Evolutionary conservation across 2,797 vertebrate genomes (phyloP).

Genomic region (Rhinoraja longicauda): DNA sequence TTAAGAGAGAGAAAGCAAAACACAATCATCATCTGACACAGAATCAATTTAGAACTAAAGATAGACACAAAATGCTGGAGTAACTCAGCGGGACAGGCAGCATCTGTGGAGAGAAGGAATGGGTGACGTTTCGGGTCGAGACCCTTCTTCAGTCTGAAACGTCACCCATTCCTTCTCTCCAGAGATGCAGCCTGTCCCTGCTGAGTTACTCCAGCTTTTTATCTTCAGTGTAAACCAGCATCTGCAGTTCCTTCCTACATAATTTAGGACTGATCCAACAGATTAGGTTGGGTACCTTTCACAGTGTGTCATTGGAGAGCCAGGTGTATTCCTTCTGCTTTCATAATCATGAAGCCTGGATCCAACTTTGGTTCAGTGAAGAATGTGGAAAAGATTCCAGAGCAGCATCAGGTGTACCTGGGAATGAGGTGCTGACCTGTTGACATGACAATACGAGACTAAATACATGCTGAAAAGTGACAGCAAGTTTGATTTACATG

Average conservation of each 20-base stretch:
- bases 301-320: not conserved
- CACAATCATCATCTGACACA: not conserved
- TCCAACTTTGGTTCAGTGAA: not conserved
- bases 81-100: too few species aligned
- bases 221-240: too few species aligned
- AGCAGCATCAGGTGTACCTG: not conserved
- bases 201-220: too few species aligned
- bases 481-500: not conserved
- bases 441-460: not conserved
- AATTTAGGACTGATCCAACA: not conserved
- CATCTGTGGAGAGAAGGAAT: too few species aligned
- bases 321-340: not conserved
- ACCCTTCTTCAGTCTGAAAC: too few species aligned
- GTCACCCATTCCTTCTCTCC: too few species aligned
- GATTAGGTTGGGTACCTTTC: not conserved
- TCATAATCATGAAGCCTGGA: not conserved
- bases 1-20: too few species aligned
- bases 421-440: not conserved
- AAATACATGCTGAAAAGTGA: not conserved
- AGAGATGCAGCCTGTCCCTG: too few species aligned
- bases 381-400: not conserved
- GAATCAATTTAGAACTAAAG: not conserved
- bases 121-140: too few species aligned
- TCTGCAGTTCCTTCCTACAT: too few species aligned
- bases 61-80: too few species aligned